phyloP scores from a whole-genome alignment of 2,113 vertebrate species.

The Indri indri region DNA sequence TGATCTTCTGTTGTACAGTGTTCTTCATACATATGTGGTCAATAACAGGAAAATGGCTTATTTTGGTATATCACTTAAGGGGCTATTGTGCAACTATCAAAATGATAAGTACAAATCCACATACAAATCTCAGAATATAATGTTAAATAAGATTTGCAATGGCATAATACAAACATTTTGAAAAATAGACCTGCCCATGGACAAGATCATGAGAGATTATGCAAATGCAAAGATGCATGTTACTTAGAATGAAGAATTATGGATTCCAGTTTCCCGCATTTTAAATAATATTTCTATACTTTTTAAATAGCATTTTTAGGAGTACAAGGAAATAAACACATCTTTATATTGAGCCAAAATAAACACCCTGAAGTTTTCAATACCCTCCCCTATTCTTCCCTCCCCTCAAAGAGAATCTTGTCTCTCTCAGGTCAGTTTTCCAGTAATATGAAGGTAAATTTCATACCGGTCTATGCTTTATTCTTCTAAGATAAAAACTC shows the following conservation, averaged over 20 bases:
- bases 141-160: neutral
- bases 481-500: neutral
- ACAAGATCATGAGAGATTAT: neutral
- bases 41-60: neutral
- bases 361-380: neutral
- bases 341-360: neutral
- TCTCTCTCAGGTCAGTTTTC: neutral
- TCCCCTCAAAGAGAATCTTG: rapidly evolving
- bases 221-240: neutral
- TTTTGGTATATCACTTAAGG: neutral
- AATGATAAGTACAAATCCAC: neutral
- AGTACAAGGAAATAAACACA: neutral
- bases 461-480: neutral
- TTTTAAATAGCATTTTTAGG: neutral
- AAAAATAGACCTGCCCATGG: neutral
- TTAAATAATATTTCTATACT: neutral
- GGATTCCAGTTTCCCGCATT: neutral
- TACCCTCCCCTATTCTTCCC: rapidly evolving
- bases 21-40: neutral
- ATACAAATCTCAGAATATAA: neutral
- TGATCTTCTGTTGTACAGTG: neutral
- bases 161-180: neutral
- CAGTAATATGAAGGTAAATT: neutral
- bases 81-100: neutral
- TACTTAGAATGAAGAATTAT: neutral